phyloP scores from a whole-genome alignment of 2,797 vertebrate genomes.

The Chelidonichthys spinosus region DNA sequence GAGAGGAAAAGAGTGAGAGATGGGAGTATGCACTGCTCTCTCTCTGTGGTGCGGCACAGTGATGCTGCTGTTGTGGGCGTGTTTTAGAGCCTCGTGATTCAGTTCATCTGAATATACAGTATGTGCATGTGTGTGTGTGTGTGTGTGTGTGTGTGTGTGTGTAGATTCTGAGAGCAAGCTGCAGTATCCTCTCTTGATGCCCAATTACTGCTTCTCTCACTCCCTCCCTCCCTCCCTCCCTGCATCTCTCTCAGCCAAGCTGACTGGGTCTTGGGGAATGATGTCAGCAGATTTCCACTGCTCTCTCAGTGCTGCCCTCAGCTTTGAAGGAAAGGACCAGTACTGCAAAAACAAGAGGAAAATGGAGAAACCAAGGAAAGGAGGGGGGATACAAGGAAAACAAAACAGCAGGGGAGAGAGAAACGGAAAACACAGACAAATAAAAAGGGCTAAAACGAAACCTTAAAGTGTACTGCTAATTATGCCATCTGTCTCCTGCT shows the following conservation, averaged over 20 bases:
- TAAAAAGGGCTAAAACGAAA: constrained; percentile 7
- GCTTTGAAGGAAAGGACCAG: constrained; percentile 60
- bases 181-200: constrained; percentile 76
- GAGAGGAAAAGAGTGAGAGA: constrained; percentile 45
- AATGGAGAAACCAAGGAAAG: constrained; percentile 13
- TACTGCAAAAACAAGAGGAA: constrained; percentile 80
- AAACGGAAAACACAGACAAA: constrained; percentile 15
- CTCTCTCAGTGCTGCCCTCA: constrained; percentile 77
- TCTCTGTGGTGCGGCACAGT: constrained; percentile 72
- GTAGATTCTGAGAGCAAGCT: constrained; percentile 56
- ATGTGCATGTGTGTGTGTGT: constrained; percentile 36
- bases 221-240: constrained; percentile 41
- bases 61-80: constrained; percentile 74
- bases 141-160: constrained; percentile 42
- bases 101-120: constrained; percentile 51
- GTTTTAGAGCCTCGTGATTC: constrained; percentile 65
- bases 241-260: constrained; percentile 61
- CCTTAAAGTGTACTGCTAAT: constrained; percentile 23
- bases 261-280: constrained; percentile 83
- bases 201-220: constrained; percentile 60
- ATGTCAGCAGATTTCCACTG: constrained; percentile 85
- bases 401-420: constrained; percentile 20
- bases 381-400: constrained; percentile 29
- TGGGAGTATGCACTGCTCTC: constrained; percentile 44
- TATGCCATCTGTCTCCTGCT: constrained; percentile 26